A percentile compares a stretch with the other conserved stretches of the same genome.
Evolutionary conservation across 2,888 invertebrate species (phyloP).

Genomic region (Xestoiulus laeticollis): DNA sequence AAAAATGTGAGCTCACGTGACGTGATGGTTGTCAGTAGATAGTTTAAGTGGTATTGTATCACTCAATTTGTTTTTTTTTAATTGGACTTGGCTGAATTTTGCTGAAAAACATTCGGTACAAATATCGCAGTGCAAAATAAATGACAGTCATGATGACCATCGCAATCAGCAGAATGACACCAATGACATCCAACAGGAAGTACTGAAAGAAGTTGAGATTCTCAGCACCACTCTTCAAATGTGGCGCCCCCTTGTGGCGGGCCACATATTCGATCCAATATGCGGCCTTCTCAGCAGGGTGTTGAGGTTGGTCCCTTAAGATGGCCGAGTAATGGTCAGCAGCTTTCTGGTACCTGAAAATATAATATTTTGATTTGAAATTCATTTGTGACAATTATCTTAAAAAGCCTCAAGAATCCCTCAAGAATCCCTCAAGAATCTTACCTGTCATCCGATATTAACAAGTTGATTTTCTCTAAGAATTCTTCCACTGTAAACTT

Average conservation of each 20-base stretch:
- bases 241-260: slow-evolving; percentile 48
- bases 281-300: slow-evolving; percentile 1
- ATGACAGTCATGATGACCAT: not conserved
- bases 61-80: too few species aligned
- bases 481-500: slow-evolving; percentile 36
- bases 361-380: too few species aligned
- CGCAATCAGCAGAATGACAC: not conserved
- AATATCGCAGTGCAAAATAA: too few species aligned
- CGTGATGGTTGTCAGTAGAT: too few species aligned
- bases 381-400: too few species aligned
- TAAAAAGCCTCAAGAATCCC: too few species aligned
- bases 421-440: too few species aligned
- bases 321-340: not conserved
- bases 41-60: too few species aligned
- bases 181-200: slow-evolving; percentile 43
- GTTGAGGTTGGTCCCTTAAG: not conserved
- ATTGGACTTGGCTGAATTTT: too few species aligned
- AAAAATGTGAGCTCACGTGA: too few species aligned
- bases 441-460: slow-evolving; percentile 40
- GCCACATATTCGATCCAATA: slow-evolving; percentile 51
- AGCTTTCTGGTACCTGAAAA: not conserved
- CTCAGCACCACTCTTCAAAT: slow-evolving; percentile 37
- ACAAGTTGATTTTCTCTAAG: not conserved
- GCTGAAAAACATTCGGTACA: too few species aligned
- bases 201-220: slow-evolving; percentile 49